phyloP scores from a whole-genome alignment of 2,797 vertebrate species.

The Anguilla anguilla region DNA sequence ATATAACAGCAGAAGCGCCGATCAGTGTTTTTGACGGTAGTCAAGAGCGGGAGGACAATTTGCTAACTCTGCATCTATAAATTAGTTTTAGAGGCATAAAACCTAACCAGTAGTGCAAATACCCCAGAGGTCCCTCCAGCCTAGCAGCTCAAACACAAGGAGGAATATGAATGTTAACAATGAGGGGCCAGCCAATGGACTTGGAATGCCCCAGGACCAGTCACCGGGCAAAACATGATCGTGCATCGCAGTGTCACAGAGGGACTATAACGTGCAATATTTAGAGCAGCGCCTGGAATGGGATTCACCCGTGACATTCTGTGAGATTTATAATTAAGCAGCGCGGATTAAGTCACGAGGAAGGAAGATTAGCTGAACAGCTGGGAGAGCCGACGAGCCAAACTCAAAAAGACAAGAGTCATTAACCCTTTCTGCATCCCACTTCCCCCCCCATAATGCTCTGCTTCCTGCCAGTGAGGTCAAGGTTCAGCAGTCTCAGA shows the following conservation, averaged over 20 bases:
- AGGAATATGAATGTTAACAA: background rate
- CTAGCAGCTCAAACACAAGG: background rate
- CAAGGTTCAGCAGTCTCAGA: conserved; percentile 40
- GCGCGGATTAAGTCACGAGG: conserved; percentile 63
- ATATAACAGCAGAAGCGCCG: conserved; percentile 15
- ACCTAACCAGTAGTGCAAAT: conserved; percentile 12
- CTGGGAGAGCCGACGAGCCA: conserved; percentile 65
- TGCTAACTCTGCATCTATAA: conserved; percentile 25
- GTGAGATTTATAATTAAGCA: conserved; percentile 74
- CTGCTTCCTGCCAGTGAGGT: conserved; percentile 60
- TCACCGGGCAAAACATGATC: conserved; percentile 41
- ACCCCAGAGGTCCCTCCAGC: background rate
- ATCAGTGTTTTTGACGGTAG: conserved; percentile 2
- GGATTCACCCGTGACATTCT: conserved; percentile 57
- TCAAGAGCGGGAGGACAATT: conserved; percentile 9
- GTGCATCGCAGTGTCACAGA: conserved; percentile 44
- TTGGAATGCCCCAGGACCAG: conserved; percentile 23
- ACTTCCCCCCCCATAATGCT: conserved; percentile 49
- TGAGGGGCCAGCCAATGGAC: background rate
- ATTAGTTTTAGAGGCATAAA: conserved; percentile 26
- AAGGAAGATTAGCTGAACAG: conserved; percentile 63
- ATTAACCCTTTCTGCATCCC: conserved; percentile 56
- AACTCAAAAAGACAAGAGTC: conserved; percentile 62
- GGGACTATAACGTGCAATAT: conserved; percentile 61
- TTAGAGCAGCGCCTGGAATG: conserved; percentile 51